phyloP scores from a whole-genome alignment of 2,113 vertebrate genomes.

The Miniopterus natalensis region DNA sequence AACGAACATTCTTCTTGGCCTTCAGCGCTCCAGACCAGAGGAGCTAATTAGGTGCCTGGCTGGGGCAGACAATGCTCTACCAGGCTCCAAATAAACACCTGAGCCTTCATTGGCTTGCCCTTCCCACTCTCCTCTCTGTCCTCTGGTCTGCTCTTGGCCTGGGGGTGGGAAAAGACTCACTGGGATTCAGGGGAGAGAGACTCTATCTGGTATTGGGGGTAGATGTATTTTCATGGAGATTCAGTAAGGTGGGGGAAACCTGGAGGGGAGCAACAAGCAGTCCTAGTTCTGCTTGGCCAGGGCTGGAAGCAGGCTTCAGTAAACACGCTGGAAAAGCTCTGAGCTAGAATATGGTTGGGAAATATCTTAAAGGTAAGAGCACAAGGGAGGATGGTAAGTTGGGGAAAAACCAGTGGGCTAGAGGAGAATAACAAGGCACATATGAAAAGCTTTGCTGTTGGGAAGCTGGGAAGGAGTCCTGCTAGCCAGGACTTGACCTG shows the following conservation, averaged over 20 bases:
- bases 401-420: not conserved
- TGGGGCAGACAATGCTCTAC: not conserved
- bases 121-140: not conserved
- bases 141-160: not conserved
- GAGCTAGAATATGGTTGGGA: constrained; percentile 15
- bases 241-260: not conserved
- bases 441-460: not conserved
- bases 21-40: not conserved
- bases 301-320: not conserved
- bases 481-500: not conserved
- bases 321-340: constrained; percentile 7
- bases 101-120: not conserved
- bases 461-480: constrained; percentile 32
- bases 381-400: not conserved
- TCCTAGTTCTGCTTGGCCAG: not conserved
- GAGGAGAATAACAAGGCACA: not conserved
- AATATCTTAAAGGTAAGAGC: constrained; percentile 9
- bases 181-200: not conserved
- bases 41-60: not conserved
- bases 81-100: not conserved
- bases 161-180: not conserved
- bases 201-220: not conserved
- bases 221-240: constrained; percentile 1
- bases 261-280: not conserved
- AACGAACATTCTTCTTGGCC: not conserved